Evolutionary conservation across 2,797 vertebrate genomes (phyloP), one percentile per base, ranked within the genome.

Genomic region (Oryzias sinensis): DNA sequence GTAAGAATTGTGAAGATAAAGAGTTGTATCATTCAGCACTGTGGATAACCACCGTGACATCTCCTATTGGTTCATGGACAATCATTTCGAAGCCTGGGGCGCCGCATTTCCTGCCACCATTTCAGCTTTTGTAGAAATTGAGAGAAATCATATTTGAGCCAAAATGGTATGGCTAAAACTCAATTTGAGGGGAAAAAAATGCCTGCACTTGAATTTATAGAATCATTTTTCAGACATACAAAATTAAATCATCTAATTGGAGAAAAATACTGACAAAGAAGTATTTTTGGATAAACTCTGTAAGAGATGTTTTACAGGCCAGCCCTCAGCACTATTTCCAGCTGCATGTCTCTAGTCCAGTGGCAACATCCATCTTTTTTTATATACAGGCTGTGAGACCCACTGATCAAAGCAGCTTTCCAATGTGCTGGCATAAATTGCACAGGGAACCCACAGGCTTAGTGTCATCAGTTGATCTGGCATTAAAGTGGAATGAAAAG

Each of bases 401-500:
- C 18, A 40, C 49, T 59, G 5, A 16, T 60, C 16, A 69, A 58
- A 59, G 6, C 43, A 15, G 13, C 7, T 6, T 59, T 54, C 47
- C 5, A 7, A 56, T n/a, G 40, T 5, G 0, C 54, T 63, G 41
- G n/a, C 56, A 52, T 37, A 44, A 67, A 27, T 45, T 56, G 41
- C 41, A 42, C 40, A 22, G 42, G 61, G 25, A n/a, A 27, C 37
- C 27, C 56, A 40, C 41, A 49, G 37, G 46, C 50, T 60, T 17
- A n/a, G 46, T 3, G 17, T 2, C 48, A 29, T 59, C 46, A 62
- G 55, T 43, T 64, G 59, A 27, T 63, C 22, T 47, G 33, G 75
- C 22, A 60, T 50, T 53, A 61, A 43, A 45, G 43, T 33, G 49
- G 65, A 51, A 65, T 59, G 43, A 53, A 46, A 47, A 9, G 59